Percentiles rank a stretch among this genome's conserved stretches.
These are phyloP conservation scores for Pachydiplax longipennis DNA, from an alignment of 2,888 invertebrate species.

Conservation along the genomic window DNA sequence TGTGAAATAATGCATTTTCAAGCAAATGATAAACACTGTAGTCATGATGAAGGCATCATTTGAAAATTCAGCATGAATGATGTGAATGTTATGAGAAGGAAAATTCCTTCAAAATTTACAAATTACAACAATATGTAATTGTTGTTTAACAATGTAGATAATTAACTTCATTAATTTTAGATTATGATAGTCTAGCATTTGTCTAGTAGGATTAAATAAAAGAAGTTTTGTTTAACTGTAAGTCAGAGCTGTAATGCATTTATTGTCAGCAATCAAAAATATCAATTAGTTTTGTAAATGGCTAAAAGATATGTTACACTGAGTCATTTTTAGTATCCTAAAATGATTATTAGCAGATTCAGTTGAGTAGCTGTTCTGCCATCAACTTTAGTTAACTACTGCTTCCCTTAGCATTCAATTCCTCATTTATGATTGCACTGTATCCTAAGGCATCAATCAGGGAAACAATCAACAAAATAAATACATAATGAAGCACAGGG, in stretches of 20 bases:
- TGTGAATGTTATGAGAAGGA: conserved; percentile 36
- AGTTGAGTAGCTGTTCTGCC: conserved; percentile 40
- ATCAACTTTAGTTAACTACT: conserved; percentile 43
- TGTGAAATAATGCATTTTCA: conserved; percentile 43
- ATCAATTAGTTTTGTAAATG: conserved; percentile 44
- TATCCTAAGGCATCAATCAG: conserved; percentile 42
- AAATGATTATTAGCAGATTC: conserved; percentile 41
- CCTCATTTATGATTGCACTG: conserved; percentile 42
- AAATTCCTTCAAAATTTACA: conserved; percentile 35
- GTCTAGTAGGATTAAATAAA: conserved; percentile 43
- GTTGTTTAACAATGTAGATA: conserved; percentile 36
- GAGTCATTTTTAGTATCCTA: conserved; percentile 40
- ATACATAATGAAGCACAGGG: conserved; percentile 40
- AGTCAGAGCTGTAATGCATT: conserved; percentile 44
- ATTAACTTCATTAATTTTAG: conserved; percentile 29
- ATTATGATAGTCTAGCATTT: conserved; percentile 32
- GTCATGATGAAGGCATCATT: conserved; percentile 30
- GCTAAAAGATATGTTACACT: conserved; percentile 44
- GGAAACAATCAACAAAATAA: conserved; percentile 36
- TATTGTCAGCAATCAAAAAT: conserved; percentile 45
- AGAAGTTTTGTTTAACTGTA: conserved; percentile 37
- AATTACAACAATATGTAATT: conserved; percentile 33
- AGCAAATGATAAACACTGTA: conserved; percentile 43
- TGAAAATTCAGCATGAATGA: conserved; percentile 36
- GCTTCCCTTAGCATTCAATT: conserved; percentile 39